Evolutionary conservation across 2,113 vertebrate species (phyloP).

Genomic region (Xyrauchen texanus): DNA sequence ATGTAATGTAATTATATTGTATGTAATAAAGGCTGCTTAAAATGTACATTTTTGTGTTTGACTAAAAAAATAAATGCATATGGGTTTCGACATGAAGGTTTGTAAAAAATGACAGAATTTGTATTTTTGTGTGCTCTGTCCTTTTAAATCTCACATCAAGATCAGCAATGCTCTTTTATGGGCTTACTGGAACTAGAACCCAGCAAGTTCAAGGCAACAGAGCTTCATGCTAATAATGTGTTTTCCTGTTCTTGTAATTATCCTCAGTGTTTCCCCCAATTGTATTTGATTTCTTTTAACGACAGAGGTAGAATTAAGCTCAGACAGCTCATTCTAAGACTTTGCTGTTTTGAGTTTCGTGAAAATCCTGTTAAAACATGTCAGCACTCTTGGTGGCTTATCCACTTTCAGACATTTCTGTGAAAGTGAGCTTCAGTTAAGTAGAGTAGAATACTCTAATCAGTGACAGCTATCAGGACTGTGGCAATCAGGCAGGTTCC

Average conservation of each 20-base stretch:
- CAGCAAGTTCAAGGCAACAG: neutral
- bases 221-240: neutral
- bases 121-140: neutral
- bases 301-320: constrained; percentile 4
- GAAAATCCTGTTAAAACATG: constrained; percentile 24
- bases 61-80: too few relatives aligned
- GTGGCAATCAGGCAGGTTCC: neutral
- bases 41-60: too few relatives aligned
- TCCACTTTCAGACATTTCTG: constrained; percentile 2
- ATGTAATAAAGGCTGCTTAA: too few relatives aligned
- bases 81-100: too few relatives aligned
- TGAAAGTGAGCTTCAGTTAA: neutral
- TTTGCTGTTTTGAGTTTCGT: constrained; percentile 12
- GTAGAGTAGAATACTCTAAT: neutral
- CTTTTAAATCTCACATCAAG: neutral
- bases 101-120: too few relatives aligned
- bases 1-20: too few relatives aligned
- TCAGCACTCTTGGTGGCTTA: neutral
- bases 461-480: neutral
- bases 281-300: constrained; percentile 12
- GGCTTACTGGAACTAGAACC: neutral
- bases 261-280: constrained; percentile 1
- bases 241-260: neutral
- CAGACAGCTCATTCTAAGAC: constrained; percentile 9
- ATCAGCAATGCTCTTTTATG: neutral